Evolutionary conservation across 1,140 invertebrate genomes (phyloP), one percentile per base, ranked within the genome.

Genomic region (Brachystomella parvula): DNA sequence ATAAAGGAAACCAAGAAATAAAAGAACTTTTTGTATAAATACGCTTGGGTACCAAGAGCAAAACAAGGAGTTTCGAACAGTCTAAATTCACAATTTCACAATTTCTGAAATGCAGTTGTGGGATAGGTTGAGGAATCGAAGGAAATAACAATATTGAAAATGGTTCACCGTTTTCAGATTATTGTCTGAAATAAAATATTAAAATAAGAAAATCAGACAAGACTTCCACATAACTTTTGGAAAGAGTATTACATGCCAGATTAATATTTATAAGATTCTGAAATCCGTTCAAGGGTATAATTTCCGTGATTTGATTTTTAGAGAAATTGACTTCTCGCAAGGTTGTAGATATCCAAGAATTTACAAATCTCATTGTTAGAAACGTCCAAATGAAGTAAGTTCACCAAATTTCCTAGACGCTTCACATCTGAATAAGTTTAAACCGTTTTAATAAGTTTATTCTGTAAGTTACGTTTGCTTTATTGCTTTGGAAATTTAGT

Each of bases 61-160:
- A 59, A 28, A 64, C 47, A 9, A 68, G n/a, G 6, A 68, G 35
- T 47, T 60, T 64, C 28, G 66, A 62, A 21, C 66, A 68, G n/a
- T 64, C 33, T 15, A 68, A 3, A 28, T 64, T n/a, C n/a, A n/a
- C n/a, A n/a, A n/a, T n/a, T n/a, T n/a, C n/a, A n/a, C 24, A 49
- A 68, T 24, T 30, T 26, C 53, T 28, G 35, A 31, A 26, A 70
- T 64, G 29, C 58, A 56, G 24, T 70, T 70, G 49, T 70, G 63
- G 0, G 65, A 67, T 1, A 70, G 35, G 61, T 70, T 47, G 2
- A 70, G 47, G n/a, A 64, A 47, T 28, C 47, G 39, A 19, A 70
- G 49, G 30, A 64, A 49, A 1, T 32, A 1, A 28, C 58, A 65
- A 19, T 58, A 24, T 15, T 66, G 21, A 47, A 66, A 66, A 24